Conservation (phyloP, 2,888 invertebrate species). For the Caenorhabditis panamensis region DNA sequence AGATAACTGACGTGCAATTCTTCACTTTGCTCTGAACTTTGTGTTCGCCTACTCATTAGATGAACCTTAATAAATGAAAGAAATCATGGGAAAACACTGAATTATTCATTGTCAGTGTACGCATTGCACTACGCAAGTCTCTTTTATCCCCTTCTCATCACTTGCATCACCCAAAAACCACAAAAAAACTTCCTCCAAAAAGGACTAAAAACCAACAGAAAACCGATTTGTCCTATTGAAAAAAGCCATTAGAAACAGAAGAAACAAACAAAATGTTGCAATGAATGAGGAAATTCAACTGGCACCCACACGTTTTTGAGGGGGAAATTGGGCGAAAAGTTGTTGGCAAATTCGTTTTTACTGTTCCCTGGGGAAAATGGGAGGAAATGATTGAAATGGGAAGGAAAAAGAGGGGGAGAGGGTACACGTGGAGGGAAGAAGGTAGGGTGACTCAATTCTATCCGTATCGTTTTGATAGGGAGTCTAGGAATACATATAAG, state of each 20-base stretch:
- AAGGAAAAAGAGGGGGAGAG: neutral
- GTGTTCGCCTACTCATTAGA: neutral
- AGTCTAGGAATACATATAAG: too few relatives aligned
- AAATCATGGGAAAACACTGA: slow-evolving; percentile 5
- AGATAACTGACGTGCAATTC: neutral
- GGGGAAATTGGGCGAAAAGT: neutral
- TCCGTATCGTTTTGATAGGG: too few relatives aligned
- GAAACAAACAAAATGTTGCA: neutral
- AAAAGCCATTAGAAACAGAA: neutral
- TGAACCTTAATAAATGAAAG: neutral
- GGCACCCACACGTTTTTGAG: neutral
- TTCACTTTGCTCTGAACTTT: neutral
- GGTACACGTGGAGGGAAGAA: neutral
- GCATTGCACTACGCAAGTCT: neutral
- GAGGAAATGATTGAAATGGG: slow-evolving; percentile 29
- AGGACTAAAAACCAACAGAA: neutral
- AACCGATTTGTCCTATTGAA: neutral
- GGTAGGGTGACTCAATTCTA: neutral
- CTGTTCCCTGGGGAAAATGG: slow-evolving; percentile 15
- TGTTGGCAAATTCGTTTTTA: slow-evolving; percentile 18
- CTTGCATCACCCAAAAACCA: neutral
- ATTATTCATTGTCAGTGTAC: neutral
- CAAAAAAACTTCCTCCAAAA: neutral
- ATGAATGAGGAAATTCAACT: neutral
- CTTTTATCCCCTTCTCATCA: neutral